Base-by-base conservation (phyloP, 2,888 invertebrate species). In the Bellardia bayeri region DNA sequence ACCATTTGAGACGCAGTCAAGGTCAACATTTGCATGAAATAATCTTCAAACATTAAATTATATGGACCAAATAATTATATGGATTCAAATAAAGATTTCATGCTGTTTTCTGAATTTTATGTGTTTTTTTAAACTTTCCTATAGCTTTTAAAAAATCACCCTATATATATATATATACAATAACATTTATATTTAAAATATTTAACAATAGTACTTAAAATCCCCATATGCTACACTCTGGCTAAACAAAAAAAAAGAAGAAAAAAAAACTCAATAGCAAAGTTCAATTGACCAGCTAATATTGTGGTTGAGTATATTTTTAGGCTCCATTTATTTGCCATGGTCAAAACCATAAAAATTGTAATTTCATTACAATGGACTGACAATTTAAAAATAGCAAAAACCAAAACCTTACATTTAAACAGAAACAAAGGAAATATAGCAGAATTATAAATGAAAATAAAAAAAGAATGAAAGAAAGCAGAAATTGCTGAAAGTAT, bases 281-380 rank as follows among this genome's bases (percentile, higher is more conserved):
- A 64, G 30, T 72, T 83, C 56, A 76, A 83, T 80, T 80, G 86
- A 75, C 75, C 72, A 81, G 88, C 66, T 85, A 84, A 81, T 69
- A 54, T 51, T 84, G 86, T 69, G 82, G 84, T 68, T 72, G 42
- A 79, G 75, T 75, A 66, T 84, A 40, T 64, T 91, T 91, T 92
- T 91, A 91, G 90, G 91, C 90, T 90, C 91, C 92, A 92, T 92
- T 91, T 92, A 91, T 91, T 91, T 92, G 91, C 90, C 91, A 92
- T 91, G 90, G 87, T 85, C 89, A 88, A 89, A 88, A 89, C 89
- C 89, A 90, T 91, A 90, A 90, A 92, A 91, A 92, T 90, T 91
- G 91, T 91, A 91, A 91, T 92, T 92, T 91, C 91, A 91, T 92
- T 91, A 91, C 91, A 89, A 90, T 89, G 85, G 72, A 88, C 89